Percentiles rank a stretch among this genome's conserved stretches.
phyloP scores from a whole-genome alignment of 2,888 invertebrate genomes.

The Chloromyia formosa region DNA sequence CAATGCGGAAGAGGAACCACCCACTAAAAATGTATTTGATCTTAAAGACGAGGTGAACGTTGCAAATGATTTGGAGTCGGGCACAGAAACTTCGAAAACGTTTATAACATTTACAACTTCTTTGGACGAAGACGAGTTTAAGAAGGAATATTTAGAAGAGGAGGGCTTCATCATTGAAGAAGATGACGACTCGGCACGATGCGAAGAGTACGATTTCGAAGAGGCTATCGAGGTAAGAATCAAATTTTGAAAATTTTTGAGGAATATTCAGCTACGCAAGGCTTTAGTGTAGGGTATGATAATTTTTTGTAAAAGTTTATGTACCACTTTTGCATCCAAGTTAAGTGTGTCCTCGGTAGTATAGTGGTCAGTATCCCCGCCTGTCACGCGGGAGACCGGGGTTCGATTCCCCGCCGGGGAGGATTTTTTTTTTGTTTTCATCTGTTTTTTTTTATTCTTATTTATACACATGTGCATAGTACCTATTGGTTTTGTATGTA shows the following conservation, averaged over 20 bases:
- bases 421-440: slow-evolving; percentile 15
- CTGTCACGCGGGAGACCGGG: slow-evolving; percentile 49
- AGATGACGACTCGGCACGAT: neutral
- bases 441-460: no score
- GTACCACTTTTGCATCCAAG: no score
- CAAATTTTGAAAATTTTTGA: neutral
- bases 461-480: no score
- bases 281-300: no score
- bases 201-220: slow-evolving; percentile 32
- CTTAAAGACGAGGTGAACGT: neutral
- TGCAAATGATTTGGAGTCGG: neutral
- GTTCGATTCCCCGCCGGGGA: slow-evolving; percentile 49
- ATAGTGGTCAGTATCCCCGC: slow-evolving; percentile 49
- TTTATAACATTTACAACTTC: neutral
- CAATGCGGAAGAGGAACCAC: neutral
- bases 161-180: slow-evolving; percentile 9
- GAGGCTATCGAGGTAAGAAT: slow-evolving; percentile 33
- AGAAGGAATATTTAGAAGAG: neutral
- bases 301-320: no score
- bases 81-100: neutral
- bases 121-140: neutral
- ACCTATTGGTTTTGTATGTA: neutral
- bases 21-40: neutral
- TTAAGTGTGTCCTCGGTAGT: slow-evolving; percentile 47
- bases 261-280: no score